Base-by-base conservation (phyloP, 2,113 vertebrate species). In the Syngnathus floridae region DNA sequence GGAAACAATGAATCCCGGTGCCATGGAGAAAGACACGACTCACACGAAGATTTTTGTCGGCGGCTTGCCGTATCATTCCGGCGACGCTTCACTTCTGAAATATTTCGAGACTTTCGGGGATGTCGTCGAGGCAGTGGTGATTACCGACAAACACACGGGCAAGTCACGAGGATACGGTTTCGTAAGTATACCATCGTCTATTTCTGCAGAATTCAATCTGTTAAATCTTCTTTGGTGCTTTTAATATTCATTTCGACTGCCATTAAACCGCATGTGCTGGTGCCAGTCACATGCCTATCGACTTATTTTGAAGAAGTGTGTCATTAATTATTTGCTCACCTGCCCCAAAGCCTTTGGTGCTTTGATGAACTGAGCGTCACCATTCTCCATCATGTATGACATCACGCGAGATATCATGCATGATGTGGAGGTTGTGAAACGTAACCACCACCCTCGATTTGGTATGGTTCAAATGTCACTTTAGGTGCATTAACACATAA, bases 11-110 rank as follows among this genome's bases (percentile, higher is more conserved):
- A 93, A 93, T 91, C 87, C 89, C 74, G 91, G 13, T 40, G 12
- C 91, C 76, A 88, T 91, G 80, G 93, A 94, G 77, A 95, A 94
- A 87, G 95, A 98, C 90, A 96, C 95, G 52, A 96, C 95, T 69
- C 92, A 93, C 88, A 96, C 95, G 65, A 97, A 97, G 89, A 95
- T 97, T 72, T 98, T 98, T 78, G 94, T 97, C 72, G 95, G 95
- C 49, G 95, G 95, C 40, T 79, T 97, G 81, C 95, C 94, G 8
- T 98, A 98, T 79, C 95, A 98, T 88, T 97, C 95, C 73, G 95
- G 91, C 72, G 94, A 98, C 86, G 90, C 93, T 31, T 95, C 93
- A 72, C 94, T 96, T 65, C 83, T 94, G 85, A 96, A 93, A 86
- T 94, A 96, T 87, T 98, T 98, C 87, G 90, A 97, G 91, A 93